Evolutionary conservation across 2,797 vertebrate genomes (phyloP), one percentile per base, ranked within the genome.

Genomic region (Diplodus sargus): DNA sequence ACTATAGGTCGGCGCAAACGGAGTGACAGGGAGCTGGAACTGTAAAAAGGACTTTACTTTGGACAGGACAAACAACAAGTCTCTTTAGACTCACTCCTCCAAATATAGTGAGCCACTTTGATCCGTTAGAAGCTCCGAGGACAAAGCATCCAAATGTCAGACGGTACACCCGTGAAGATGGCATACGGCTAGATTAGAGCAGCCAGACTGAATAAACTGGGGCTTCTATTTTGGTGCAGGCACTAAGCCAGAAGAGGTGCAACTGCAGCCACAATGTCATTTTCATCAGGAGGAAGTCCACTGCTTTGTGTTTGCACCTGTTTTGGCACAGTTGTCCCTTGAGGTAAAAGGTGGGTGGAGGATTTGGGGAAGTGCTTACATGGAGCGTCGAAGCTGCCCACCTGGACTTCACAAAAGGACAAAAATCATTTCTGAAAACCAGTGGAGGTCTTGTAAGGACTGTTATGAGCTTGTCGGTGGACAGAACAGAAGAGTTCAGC

Each of bases 121-220:
- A 79, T 75, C 47, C 68, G 58, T 45, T 68, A 51, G 70, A 68
- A n/a, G 22, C 1, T 23, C 4, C 11, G 43, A 79, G 70, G 77
- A 80, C 76, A 79, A 60, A 82, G 20, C 34, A 59, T 79, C 86
- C 47, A 79, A 84, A 87, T 83, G 84, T 85, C 85, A 87, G 67
- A 66, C 42, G 42, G 61, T 64, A 73, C 62, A 79, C 72, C 76
- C 78, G 82, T 77, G 83, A 82, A 76, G 57, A 79, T 62, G 25
- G 67, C 60, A 86, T 68, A 74, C 73, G 52, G 74, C 28, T 49
- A 74, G 74, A 76, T 86, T 82, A 83, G 72, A 20, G n/a, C 70
- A 79, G 63, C 39, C 49, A 65, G 77, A 54, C 53, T 72, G 57
- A 47, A 76, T 39, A 69, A 66, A 76, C 63, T 18, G 45, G 4